These are phyloP conservation scores for Netelia inedita DNA, from an alignment of 2,888 invertebrate species.

Conservation along the genomic window DNA sequence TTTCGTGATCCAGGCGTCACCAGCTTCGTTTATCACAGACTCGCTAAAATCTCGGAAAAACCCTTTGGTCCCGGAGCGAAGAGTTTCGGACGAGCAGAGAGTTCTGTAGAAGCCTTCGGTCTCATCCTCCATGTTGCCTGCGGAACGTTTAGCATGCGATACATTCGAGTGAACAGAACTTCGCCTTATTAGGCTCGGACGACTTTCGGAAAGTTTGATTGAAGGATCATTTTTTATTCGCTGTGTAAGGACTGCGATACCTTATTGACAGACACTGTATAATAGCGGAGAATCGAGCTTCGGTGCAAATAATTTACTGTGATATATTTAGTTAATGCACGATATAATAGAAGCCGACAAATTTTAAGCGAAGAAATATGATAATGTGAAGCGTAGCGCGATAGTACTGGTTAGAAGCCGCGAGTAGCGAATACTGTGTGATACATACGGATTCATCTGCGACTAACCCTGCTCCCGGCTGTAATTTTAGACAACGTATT, in stretches of 20 bases:
- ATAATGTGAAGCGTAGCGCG: neutral
- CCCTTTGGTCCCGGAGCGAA: conserved; percentile 91
- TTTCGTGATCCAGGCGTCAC: conserved; percentile 87
- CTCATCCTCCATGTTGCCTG: conserved; percentile 67
- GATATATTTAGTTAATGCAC: too few relatives aligned
- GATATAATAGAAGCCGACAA: neutral
- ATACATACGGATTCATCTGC: neutral
- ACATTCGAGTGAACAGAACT: conserved; percentile 5
- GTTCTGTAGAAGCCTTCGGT: conserved; percentile 86
- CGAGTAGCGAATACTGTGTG: neutral
- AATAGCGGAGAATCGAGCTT: too few relatives aligned
- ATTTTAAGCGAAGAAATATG: neutral
- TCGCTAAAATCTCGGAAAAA: conserved; percentile 91
- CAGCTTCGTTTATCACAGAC: conserved; percentile 86
- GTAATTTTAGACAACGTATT: conserved; percentile 29
- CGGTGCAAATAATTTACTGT: too few relatives aligned
- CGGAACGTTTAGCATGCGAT: neutral
- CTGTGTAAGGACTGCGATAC: too few relatives aligned
- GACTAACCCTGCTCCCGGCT: neutral
- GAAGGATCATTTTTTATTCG: too few relatives aligned
- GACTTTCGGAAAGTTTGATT: neutral
- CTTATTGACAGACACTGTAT: too few relatives aligned
- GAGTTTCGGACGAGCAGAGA: conserved; percentile 91
- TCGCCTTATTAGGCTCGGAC: neutral
- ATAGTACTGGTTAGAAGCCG: neutral